Evolutionary conservation across 2,797 vertebrate species (phyloP), one percentile per base, ranked within the genome.

Genomic region (Cuculus canorus): DNA sequence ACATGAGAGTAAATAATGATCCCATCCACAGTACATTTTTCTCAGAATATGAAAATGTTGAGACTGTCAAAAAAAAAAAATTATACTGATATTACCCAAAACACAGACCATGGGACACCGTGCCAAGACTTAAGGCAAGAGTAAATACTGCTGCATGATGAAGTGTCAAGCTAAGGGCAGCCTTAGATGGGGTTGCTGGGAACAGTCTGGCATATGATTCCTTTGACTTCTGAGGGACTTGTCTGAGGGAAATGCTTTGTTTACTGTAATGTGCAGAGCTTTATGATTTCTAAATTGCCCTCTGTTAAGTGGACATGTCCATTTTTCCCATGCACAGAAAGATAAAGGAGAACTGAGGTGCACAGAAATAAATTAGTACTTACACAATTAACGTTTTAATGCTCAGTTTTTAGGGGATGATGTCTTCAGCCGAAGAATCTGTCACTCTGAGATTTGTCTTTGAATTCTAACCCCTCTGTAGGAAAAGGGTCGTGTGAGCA

Each of bases 301-400:
- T 41, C 4, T 77, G 39, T 54, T 33, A 59, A 41, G 33, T 21
- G 18, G 37, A 7, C 15, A 56, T 27, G 13, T 9, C n/a, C 32
- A 19, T 9, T 33, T 39, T 1, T 5, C 1, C 5, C 19, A 28
- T 32, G 13, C 17, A 41, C 13, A 32, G 53, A 86, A 81, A 71
- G 24, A 14, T 41, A 84, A 75, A 0, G 0, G 30, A 68, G 39
- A 78, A 13, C 7, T 4, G 7, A 70, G 6, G n/a, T 41, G n/a
- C 39, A 43, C 21, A 85, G 32, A 88, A 79, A 56, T n/a, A 33
- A 63, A 43, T 79, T 25, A 14, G 24, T 48, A 80, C 28, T 65
- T 69, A n/a, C 9, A 37, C 6, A 75, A 10, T 2, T 0, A 88
- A 70, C 35, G 3, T 37, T 82, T 73, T 59, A 86, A 59, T 56